phyloP scores from a whole-genome alignment of 2,113 vertebrate species.

The Gulo gulo region DNA sequence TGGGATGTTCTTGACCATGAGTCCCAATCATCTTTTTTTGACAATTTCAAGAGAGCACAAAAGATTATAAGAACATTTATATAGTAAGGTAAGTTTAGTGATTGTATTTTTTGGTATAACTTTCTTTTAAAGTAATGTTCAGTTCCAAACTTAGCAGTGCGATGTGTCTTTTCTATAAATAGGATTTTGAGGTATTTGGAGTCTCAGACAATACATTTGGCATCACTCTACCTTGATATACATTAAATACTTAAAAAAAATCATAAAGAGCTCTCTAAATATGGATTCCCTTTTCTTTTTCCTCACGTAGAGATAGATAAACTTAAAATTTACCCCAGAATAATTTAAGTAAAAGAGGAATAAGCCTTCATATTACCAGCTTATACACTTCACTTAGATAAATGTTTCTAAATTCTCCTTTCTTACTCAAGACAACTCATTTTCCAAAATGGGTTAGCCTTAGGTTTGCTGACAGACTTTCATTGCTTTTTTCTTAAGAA shows the following conservation, averaged over 20 bases:
- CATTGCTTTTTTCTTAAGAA: background rate
- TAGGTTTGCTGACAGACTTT: background rate
- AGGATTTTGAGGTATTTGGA: slow-evolving; percentile 26
- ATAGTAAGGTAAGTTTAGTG: background rate
- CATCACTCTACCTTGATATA: background rate
- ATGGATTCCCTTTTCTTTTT: background rate
- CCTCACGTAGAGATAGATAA: background rate
- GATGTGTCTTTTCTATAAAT: background rate
- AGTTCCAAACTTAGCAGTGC: background rate
- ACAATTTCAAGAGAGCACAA: background rate
- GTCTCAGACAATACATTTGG: background rate
- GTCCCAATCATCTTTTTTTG: background rate
- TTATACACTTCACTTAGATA: background rate
- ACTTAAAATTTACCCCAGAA: background rate
- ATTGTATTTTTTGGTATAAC: background rate
- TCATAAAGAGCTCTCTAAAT: background rate
- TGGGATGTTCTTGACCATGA: background rate
- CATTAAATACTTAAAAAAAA: background rate
- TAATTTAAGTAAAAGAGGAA: background rate
- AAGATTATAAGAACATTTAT: background rate
- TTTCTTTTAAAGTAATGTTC: background rate
- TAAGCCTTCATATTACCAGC: background rate
- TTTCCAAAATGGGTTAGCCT: background rate
- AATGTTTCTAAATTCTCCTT: background rate
- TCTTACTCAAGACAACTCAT: background rate